Conservation (phyloP, 2,888 invertebrate genomes). For the Galeruca laticollis region DNA sequence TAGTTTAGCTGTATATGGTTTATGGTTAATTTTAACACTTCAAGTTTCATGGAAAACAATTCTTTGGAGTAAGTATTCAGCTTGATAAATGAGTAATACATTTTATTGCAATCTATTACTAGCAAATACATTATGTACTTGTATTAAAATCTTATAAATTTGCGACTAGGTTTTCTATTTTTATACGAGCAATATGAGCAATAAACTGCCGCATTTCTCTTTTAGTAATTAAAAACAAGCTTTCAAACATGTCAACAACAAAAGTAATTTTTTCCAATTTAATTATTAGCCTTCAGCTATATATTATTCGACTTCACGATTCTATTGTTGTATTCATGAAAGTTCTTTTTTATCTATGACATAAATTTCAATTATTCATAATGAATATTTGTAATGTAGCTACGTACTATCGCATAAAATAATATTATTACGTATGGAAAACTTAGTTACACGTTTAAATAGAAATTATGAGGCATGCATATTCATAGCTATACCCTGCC, state of each 20-base stretch:
- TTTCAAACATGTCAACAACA: background rate
- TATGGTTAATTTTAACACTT: slow-evolving; percentile 72
- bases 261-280: background rate
- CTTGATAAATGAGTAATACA: too few species aligned
- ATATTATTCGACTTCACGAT: background rate
- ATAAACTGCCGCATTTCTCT: too few species aligned
- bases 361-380: background rate
- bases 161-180: background rate
- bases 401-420: too few species aligned
- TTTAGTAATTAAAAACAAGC: background rate
- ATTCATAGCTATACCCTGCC: too few species aligned
- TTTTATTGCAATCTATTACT: background rate
- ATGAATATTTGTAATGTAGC: background rate
- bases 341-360: background rate
- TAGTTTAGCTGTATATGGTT: slow-evolving; percentile 73
- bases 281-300: background rate
- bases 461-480: too few species aligned
- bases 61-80: slow-evolving; percentile 70
- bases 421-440: too few species aligned
- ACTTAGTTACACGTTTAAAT: too few species aligned
- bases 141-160: background rate
- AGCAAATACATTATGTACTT: background rate
- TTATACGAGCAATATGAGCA: background rate
- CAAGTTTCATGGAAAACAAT: slow-evolving; percentile 64
- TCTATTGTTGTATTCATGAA: background rate